Base-by-base conservation (phyloP, 2,797 vertebrate genomes). In the Masticophis lateralis region DNA sequence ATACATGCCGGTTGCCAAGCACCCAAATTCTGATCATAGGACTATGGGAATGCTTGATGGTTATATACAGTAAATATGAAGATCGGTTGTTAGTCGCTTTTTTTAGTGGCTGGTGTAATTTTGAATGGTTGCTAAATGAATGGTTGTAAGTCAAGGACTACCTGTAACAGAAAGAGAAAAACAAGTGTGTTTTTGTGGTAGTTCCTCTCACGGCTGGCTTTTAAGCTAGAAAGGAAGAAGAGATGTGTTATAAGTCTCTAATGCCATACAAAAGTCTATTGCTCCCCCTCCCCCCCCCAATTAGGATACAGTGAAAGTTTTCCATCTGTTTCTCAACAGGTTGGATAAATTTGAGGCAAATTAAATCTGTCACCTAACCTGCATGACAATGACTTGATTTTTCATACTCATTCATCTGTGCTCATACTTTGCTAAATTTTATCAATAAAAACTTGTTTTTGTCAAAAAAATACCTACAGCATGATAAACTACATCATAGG, bases 281-380 rank as follows among this genome's bases (percentile, higher is more conserved):
- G 7, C 1, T 9, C 2, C 66, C 4, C n/a, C 8, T n/a, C n/a
- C 51, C 0, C 2, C 5, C 60, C 25, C 86, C 2, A n/a, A 1
- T 59, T 86, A 59, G 51, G 18, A n/a, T 89, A 32, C 74, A 83
- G 27, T 14, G 27, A 47, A 32, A 57, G 4, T 28, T 47, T 7
- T 25, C n/a, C 12, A 89, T 14, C 22, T 14, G 57, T 63, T 86
- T 92, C 16, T 14, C 16, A 83, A n/a, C 3, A 63, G 57, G 22
- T 43, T 11, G 83, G 22, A 8, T 25, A 3, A 63, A n/a, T 86
- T 63, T 22, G 51, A 11, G 22, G 10, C 4, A 11, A 28, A 51
- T 18, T 47, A 83, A 86, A 91, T 25, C 56, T 43, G 14, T 28
- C 59, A 16, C 43, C 56, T 25, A 51, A 43, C 25, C 66, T 57